These are phyloP conservation scores for Trissonchulus sp. DNA, from an alignment of 2,888 invertebrate species.

Conservation along the genomic window DNA sequence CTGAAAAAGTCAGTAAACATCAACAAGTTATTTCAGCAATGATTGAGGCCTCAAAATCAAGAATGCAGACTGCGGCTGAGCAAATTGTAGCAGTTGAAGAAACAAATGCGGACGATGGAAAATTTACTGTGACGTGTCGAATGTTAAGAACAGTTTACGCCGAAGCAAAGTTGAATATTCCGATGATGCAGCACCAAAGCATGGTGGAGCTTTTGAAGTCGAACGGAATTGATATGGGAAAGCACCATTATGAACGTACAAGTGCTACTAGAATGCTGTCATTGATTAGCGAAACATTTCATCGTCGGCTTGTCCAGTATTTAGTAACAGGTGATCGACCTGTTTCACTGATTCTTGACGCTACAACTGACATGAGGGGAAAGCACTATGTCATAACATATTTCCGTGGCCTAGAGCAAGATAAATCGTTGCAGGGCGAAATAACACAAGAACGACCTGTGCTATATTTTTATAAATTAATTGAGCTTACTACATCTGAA, in stretches of 20 bases:
- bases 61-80: neutral
- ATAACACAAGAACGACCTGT: neutral
- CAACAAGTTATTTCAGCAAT: neutral
- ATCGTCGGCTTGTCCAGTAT: neutral
- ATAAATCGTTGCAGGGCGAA: neutral
- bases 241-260: neutral
- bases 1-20: neutral
- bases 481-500: neutral
- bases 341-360: slow-evolving; percentile 4
- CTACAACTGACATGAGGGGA: neutral
- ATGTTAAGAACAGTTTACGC: slow-evolving; percentile 11
- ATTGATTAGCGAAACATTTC: neutral
- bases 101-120: neutral
- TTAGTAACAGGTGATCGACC: neutral
- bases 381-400: slow-evolving; percentile 11
- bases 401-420: neutral
- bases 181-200: neutral
- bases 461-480: slow-evolving; percentile 16
- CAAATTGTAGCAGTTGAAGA: neutral
- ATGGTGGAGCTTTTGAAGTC: neutral
- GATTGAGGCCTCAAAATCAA: neutral
- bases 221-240: neutral
- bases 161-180: slow-evolving; percentile 4
- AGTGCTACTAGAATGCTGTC: neutral
- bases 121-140: neutral